A percentile compares a stretch with the other conserved stretches of the same genome.
These are phyloP conservation scores for Diorhabda elongata DNA, from an alignment of 1,140 invertebrate species.

Conservation along the genomic window DNA sequence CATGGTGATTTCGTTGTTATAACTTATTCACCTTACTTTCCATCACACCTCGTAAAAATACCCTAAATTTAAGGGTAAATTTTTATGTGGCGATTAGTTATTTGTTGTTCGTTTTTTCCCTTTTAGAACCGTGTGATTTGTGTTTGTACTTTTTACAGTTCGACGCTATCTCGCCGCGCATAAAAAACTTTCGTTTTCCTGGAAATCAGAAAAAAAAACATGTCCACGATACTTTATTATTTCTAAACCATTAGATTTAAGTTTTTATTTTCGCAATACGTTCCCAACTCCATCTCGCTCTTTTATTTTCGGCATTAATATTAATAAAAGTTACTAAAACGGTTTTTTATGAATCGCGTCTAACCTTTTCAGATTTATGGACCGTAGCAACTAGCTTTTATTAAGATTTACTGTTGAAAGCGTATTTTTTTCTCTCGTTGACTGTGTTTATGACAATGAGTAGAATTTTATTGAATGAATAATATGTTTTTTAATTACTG, in stretches of 20 bases:
- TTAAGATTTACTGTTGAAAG: slow-evolving; percentile 1
- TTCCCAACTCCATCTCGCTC: not conserved
- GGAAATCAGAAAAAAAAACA: not conserved
- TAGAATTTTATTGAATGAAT: not conserved
- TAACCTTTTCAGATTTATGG: slow-evolving; percentile 2
- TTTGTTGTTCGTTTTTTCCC: no score
- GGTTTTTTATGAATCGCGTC: not conserved
- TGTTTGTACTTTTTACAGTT: not conserved
- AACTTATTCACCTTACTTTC: no score
- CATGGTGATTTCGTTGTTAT: no score
- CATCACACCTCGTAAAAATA: no score
- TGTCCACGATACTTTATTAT: not conserved
- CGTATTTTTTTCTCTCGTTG: not conserved
- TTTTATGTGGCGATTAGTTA: no score
- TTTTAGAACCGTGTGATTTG: no score
- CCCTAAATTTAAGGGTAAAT: no score
- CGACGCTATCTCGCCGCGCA: not conserved
- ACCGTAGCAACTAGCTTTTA: not conserved
- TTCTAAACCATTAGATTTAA: slow-evolving; percentile 1
- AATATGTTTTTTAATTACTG: no score
- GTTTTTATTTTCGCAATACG: slow-evolving; percentile 1
- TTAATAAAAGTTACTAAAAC: slow-evolving; percentile 1
- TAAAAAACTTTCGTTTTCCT: not conserved
- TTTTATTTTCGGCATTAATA: slow-evolving; percentile 1
- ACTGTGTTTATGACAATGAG: not conserved